These are phyloP conservation scores for Diprion similis DNA, from an alignment of 1,140 invertebrate species.

Conservation along the genomic window DNA sequence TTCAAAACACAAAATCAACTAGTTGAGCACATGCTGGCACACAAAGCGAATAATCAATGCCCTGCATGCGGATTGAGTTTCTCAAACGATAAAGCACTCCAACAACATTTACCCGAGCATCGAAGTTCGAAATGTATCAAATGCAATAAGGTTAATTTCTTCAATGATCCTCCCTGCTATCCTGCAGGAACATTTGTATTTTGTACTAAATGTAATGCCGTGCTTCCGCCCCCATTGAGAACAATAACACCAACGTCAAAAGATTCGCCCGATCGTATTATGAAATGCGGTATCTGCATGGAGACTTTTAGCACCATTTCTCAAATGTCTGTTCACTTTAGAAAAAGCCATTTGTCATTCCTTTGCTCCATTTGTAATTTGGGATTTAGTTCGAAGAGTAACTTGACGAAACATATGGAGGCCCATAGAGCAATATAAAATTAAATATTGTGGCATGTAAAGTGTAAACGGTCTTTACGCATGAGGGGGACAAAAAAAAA, in stretches of 20 bases:
- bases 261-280: neutral
- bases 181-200: neutral
- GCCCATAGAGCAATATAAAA: neutral
- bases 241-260: neutral
- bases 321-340: neutral
- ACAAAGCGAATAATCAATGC: neutral
- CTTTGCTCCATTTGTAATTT: neutral
- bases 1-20: neutral
- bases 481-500: too few species aligned
- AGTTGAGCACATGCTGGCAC: neutral
- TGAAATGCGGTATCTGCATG: conserved; percentile 4
- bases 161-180: neutral
- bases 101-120: neutral
- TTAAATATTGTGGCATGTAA: too few species aligned
- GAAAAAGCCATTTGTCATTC: neutral
- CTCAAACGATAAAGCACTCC: neutral
- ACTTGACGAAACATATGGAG: neutral
- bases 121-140: neutral
- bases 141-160: neutral
- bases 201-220: neutral
- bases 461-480: too few species aligned
- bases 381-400: neutral
- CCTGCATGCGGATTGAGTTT: conserved; percentile 1
- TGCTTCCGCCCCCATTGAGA: neutral
- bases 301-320: neutral